Evolutionary conservation across 2,797 vertebrate genomes (phyloP), one percentile per base, ranked within the genome.

Genomic region (Scleropages formosus): DNA sequence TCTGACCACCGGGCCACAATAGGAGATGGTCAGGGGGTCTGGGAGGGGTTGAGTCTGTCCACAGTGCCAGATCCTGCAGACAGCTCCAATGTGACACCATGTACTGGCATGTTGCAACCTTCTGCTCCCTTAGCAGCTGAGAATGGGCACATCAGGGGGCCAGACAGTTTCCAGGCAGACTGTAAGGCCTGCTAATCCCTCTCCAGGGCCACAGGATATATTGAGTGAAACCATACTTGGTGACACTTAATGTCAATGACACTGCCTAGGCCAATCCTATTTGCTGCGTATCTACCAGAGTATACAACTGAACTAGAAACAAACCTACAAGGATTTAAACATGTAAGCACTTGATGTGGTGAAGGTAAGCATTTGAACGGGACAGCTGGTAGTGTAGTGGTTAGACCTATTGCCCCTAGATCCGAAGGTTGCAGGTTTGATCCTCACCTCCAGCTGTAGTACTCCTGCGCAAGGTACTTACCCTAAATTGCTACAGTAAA

Each of bases 21-120:
- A 22, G 39, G 65, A 46, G 4, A 44, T 8, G n/a, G 18, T 6
- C 15, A 6, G 16, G 20, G 65, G n/a, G n/a, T 75, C 51, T 31
- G 51, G 63, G 20, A n/a, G n/a, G 18, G 61, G 26, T 76, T 70
- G 49, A 63, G 76, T 63, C 26, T 76, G 18, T 46, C 70, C 75
- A 70, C 51, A 59, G 39, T 73, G 77, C 80, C 83, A 78, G 76
- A 71, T 49, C 66, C 78, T 76, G 80, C 77, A 27, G 63, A 70
- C 63, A 67, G 44, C 78, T 64, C 56, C 80, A 80, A 74, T 73
- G 72, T 82, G 83, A 83, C 78, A 73, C 80, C 69, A 64, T 85
- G 84, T 85, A 76, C 77, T 73, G 82, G 78, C 82, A 83, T 84
- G 86, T 84, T 79, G 82, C 82, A 83, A 83, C 86, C 87, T 85